Evolutionary conservation across 2,113 vertebrate genomes (phyloP).

Genomic region (Stercorarius parasiticus): DNA sequence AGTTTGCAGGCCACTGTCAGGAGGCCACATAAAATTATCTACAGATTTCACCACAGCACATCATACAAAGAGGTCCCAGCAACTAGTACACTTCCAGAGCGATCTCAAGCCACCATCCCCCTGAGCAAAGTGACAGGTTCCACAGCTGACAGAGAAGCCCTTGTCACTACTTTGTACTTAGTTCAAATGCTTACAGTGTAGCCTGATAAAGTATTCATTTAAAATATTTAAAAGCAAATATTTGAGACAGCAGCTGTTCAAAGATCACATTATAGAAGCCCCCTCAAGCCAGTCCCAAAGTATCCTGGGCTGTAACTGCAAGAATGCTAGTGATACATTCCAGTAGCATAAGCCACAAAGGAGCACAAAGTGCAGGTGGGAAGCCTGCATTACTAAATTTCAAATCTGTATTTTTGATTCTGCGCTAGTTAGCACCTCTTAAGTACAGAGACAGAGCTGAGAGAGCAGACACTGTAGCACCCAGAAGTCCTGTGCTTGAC

Average conservation of each 20-base stretch:
- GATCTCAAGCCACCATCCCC: background rate
- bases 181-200: background rate
- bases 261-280: background rate
- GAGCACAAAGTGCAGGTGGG: accelerated
- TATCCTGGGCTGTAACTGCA: background rate
- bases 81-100: background rate
- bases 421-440: background rate
- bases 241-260: background rate
- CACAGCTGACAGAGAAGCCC: background rate
- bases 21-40: background rate
- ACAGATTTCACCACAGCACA: background rate
- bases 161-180: background rate
- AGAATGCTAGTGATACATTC: background rate
- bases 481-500: background rate
- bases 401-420: background rate
- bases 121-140: background rate
- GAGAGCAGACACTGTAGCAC: background rate
- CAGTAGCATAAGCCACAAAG: background rate
- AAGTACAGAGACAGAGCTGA: background rate
- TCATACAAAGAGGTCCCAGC: background rate
- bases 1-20: background rate
- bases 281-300: background rate
- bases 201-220: background rate
- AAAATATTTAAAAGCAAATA: background rate
- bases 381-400: background rate